phyloP scores from a whole-genome alignment of 2,113 vertebrate genomes.

The Syngnathus typhle region DNA sequence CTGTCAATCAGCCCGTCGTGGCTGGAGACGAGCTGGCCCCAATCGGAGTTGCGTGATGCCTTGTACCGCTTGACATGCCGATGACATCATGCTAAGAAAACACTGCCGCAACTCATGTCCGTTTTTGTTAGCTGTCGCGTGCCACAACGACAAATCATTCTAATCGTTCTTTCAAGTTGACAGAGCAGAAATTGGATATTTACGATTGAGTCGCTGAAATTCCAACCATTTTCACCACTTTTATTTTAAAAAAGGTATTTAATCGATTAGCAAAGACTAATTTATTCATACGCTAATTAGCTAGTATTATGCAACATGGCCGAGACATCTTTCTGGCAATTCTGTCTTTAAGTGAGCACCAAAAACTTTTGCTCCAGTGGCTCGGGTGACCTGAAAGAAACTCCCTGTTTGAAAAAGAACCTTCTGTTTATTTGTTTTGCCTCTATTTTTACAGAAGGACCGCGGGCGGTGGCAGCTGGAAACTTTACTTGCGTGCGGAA shows the following conservation, averaged over 20 bases:
- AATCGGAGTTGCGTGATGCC: neutral
- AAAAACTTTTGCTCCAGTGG: slow-evolving; percentile 1
- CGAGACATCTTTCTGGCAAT: neutral
- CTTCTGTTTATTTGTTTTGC: slow-evolving; percentile 7
- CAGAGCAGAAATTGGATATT: too few relatives aligned
- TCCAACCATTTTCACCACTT: too few relatives aligned
- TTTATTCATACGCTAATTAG: too few relatives aligned
- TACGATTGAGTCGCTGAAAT: too few relatives aligned
- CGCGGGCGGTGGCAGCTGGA: slow-evolving; percentile 13
- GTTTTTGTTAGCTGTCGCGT: too few relatives aligned
- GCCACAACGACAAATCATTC: too few relatives aligned
- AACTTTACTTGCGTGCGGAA: neutral
- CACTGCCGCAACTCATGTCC: neutral
- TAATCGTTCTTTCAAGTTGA: too few relatives aligned
- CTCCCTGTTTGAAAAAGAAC: neutral
- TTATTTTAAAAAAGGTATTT: too few relatives aligned
- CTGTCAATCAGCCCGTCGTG: slow-evolving; percentile 45
- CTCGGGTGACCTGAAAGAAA: slow-evolving; percentile 1
- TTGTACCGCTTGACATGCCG: neutral
- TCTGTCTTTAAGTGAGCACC: neutral
- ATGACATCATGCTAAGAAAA: neutral
- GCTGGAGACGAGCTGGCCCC: slow-evolving; percentile 12
- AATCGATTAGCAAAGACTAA: too few relatives aligned
- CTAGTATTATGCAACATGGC: too few relatives aligned
- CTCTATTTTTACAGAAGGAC: slow-evolving; percentile 12